phyloP scores from a whole-genome alignment of 2,797 vertebrate genomes.

The Typhlichthys eigenmanni region DNA sequence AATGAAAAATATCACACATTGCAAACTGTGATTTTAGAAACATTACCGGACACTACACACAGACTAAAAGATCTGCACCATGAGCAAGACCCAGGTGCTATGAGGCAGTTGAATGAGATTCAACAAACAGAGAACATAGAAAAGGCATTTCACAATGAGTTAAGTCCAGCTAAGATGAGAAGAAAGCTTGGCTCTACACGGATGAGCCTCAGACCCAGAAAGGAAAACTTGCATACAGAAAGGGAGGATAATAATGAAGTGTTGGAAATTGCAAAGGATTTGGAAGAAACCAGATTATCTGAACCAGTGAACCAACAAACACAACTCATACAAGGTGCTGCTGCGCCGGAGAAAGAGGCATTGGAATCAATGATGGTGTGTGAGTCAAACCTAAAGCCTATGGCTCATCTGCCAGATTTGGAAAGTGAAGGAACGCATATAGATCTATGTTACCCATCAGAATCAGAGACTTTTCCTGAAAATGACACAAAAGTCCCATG shows the following conservation, averaged over 20 bases:
- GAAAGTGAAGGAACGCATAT: constrained; percentile 24
- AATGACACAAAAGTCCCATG: constrained; percentile 23
- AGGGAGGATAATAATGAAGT: constrained; percentile 23
- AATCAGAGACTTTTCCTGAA: constrained; percentile 14
- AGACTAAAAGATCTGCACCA: background rate
- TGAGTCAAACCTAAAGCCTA: constrained; percentile 14
- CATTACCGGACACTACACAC: constrained; percentile 12
- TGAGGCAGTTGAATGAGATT: background rate
- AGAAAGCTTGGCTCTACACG: constrained; percentile 63
- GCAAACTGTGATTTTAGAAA: constrained; percentile 13
- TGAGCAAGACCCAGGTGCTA: background rate
- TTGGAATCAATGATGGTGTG: constrained; percentile 27
- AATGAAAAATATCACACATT: constrained; percentile 4
- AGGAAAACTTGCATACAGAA: constrained; percentile 27
- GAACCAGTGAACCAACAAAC: background rate
- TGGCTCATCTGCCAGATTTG: background rate
- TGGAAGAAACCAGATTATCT: constrained; percentile 1
- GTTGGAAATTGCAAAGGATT: constrained; percentile 13
- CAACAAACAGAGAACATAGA: constrained; percentile 4
- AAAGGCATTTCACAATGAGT: constrained; percentile 19
- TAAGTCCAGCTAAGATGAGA: constrained; percentile 31
- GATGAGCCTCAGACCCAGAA: constrained; percentile 41
- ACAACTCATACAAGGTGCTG: constrained; percentile 13
- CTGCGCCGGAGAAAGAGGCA: constrained; percentile 15
- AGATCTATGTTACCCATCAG: constrained; percentile 21